These are phyloP conservation scores for Mimas tiliae DNA, from an alignment of 2,888 invertebrate genomes.

Conservation along the genomic window DNA sequence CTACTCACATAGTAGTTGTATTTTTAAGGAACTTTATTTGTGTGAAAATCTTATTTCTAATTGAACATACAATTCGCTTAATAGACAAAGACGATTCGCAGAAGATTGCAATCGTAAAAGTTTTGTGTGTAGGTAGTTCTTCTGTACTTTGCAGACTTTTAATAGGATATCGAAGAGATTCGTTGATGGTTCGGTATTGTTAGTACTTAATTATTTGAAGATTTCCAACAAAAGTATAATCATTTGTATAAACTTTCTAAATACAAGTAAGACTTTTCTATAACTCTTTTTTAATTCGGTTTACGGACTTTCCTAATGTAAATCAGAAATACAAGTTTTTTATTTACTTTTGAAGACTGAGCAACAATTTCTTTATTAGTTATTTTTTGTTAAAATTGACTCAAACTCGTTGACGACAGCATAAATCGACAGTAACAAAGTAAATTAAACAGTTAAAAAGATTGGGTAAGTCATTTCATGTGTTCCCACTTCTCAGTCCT, in stretches of 20 bases:
- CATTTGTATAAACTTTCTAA: neutral
- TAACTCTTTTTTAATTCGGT: neutral
- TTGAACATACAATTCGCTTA: neutral
- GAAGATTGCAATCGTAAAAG: conserved; percentile 15
- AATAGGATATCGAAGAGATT: neutral
- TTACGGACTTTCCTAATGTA: neutral
- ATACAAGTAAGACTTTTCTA: neutral
- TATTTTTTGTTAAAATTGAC: neutral
- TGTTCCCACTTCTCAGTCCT: neutral
- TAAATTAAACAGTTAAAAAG: neutral
- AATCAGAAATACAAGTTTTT: too few relatives aligned
- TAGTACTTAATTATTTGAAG: conserved; percentile 1
- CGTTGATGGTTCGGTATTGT: neutral
- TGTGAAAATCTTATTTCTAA: neutral
- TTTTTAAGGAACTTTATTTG: neutral
- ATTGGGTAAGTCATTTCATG: neutral
- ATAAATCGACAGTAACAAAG: neutral
- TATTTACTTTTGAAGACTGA: too few relatives aligned
- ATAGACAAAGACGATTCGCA: neutral
- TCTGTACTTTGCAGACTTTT: conserved; percentile 10
- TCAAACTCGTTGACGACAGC: too few relatives aligned
- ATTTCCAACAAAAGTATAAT: neutral
- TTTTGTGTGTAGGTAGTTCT: conserved; percentile 11
- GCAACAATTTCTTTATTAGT: too few relatives aligned
- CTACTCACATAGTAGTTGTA: too few relatives aligned